These are phyloP conservation scores for Theretra japonica DNA, from an alignment of 2,888 invertebrate species.

Conservation along the genomic window DNA sequence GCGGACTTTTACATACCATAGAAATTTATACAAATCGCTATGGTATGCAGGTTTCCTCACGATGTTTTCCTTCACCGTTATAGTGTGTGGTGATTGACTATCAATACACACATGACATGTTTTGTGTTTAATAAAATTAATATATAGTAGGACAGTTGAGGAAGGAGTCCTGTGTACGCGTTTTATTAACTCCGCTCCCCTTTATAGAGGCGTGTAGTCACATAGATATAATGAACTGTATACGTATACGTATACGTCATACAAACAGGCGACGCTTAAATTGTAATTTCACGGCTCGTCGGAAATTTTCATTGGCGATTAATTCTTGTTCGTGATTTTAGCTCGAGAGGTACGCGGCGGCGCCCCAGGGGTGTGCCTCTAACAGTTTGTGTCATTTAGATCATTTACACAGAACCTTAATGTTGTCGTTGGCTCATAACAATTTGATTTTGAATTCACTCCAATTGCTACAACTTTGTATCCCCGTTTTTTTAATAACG, in stretches of 20 bases:
- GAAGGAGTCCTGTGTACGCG: background rate
- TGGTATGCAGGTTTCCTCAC: no score
- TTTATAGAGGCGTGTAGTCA: background rate
- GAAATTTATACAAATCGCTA: no score
- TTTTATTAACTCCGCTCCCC: conserved; percentile 2
- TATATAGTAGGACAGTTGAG: background rate
- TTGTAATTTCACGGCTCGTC: conserved; percentile 81
- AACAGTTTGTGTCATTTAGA: conserved; percentile 55
- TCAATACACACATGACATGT: no score
- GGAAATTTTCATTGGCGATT: conserved; percentile 80
- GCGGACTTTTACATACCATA: no score
- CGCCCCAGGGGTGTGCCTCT: conserved; percentile 49
- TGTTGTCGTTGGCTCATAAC: conserved; percentile 25
- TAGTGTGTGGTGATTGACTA: no score
- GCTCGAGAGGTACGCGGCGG: conserved; percentile 53
- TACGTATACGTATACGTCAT: conserved; percentile 51
- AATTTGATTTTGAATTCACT: conserved; percentile 23
- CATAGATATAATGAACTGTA: conserved; percentile 31
- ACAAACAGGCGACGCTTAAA: conserved; percentile 74
- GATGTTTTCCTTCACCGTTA: no score
- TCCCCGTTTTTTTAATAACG: background rate
- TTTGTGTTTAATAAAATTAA: no score
- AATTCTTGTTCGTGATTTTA: conserved; percentile 75
- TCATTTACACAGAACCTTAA: conserved; percentile 36
- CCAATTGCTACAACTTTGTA: background rate